These are phyloP conservation scores for Pogonophryne albipinna DNA, from an alignment of 2,797 vertebrate species.

Conservation along the genomic window DNA sequence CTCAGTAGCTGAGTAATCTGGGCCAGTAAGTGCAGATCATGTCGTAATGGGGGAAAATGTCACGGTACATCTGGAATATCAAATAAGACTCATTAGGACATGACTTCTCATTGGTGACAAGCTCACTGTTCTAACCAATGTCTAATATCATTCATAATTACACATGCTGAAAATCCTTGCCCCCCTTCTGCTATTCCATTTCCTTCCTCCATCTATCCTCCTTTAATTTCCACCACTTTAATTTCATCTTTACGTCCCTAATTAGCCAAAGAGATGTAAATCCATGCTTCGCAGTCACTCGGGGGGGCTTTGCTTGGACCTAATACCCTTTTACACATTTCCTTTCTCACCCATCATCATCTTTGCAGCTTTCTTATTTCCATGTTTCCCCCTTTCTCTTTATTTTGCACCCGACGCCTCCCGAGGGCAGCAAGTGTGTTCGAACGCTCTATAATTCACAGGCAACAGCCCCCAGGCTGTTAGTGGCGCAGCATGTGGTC, in stretches of 20 bases:
- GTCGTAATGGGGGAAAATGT: slow-evolving; percentile 26
- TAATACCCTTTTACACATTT: slow-evolving; percentile 55
- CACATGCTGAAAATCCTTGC: slow-evolving; percentile 56
- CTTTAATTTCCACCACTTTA: slow-evolving; percentile 67
- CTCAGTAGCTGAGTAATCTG: slow-evolving; percentile 6
- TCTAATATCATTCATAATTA: slow-evolving; percentile 72
- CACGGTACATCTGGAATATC: slow-evolving; percentile 52
- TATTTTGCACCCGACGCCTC: slow-evolving; percentile 60
- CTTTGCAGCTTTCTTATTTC: slow-evolving; percentile 46
- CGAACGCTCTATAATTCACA: slow-evolving; percentile 66
- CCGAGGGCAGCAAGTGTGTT: slow-evolving; percentile 66
- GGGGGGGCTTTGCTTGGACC: slow-evolving; percentile 58
- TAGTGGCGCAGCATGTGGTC: slow-evolving; percentile 78
- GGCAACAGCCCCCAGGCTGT: slow-evolving; percentile 68
- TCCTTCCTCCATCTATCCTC: slow-evolving; percentile 49
- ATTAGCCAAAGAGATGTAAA: slow-evolving; percentile 72
- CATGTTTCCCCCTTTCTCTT: slow-evolving; percentile 40
- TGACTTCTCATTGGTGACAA: slow-evolving; percentile 48
- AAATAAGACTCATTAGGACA: slow-evolving; percentile 58
- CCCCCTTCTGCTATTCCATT: slow-evolving; percentile 26
- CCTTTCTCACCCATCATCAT: slow-evolving; percentile 27
- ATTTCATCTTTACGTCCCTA: slow-evolving; percentile 73
- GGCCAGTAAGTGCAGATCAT: slow-evolving; percentile 7
- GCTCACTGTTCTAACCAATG: slow-evolving; percentile 48
- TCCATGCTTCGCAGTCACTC: slow-evolving; percentile 50